Base-by-base conservation (phyloP, 2,888 invertebrate genomes). In the Elegia similella region DNA sequence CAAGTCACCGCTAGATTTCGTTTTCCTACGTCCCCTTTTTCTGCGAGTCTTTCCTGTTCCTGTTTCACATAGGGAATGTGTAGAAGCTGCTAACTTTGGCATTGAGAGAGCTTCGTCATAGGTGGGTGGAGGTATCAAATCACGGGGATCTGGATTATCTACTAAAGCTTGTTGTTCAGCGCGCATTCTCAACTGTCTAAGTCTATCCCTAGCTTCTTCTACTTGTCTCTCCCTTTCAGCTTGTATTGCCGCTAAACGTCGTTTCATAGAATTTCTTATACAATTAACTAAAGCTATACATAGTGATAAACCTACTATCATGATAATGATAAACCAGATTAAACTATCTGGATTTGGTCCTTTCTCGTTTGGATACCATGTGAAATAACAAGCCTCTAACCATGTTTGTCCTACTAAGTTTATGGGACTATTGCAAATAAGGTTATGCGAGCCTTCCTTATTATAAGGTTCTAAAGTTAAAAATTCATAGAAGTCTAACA, bases 31-130 rank as follows among this genome's bases (percentile, higher is more conserved):
- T 0, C 90, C 86, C 63, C 86, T 80, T 71, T 80, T 85, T 58
- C 80, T 78, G 70, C 78, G 74, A 6, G 84, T 80, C 62, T 91
- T 92, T 2, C 86, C 86, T 0, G 90, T 80, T 16, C 88, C 88
- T 6, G 86, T 75, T 72, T 91, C 91, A 57, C 87, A 87, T 29
- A 92, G 72, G 0, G 94, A 94, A 67, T 93, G 92, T 69, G 92
- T 92, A 0, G 94, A 94, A 3, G 92, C 79, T 67, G 93, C 94
- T 42, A 95, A 70, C 73, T 95, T 93, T 1, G 95, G 95, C 94
- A 96, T 94, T 16, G 94, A 92, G 57, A 96, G 88, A 34, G 96
- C 96, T 84, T 96, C 96, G 68, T 94, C 95, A 70, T 96, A 96
- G 2, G 95, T 94, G 0, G 96, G 96, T 42, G 96, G 94, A 59